Conservation (phyloP, 2,888 invertebrate species). For the Meta bourneti region DNA sequence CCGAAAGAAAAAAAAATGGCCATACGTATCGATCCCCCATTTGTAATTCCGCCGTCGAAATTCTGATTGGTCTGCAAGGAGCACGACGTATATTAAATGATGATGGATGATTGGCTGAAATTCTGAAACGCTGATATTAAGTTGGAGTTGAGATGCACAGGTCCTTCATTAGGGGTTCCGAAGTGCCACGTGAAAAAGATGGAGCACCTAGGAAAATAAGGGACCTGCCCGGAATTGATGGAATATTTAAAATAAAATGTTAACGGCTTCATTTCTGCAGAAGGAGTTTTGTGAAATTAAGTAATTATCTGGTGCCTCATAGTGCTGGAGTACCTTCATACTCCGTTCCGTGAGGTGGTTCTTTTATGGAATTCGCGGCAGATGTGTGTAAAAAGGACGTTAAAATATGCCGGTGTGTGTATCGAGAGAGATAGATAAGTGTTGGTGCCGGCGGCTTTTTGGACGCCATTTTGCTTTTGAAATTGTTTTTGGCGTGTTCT, state of each 20-base stretch:
- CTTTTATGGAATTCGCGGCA: background rate
- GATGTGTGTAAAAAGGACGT: background rate
- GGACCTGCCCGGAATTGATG: slow-evolving; percentile 33
- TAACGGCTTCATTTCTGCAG: slow-evolving; percentile 67
- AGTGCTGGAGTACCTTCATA: background rate
- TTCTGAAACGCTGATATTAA: slow-evolving; percentile 71
- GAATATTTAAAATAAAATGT: slow-evolving; percentile 73
- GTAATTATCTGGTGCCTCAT: slow-evolving; percentile 55
- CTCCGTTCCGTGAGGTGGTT: background rate
- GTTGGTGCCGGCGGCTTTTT: background rate
- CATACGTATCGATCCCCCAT: slow-evolving; percentile 59
- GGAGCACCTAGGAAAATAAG: slow-evolving; percentile 66
- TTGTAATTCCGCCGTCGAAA: slow-evolving; percentile 69
- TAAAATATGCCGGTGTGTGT: background rate
- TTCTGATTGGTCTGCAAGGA: slow-evolving; percentile 62
- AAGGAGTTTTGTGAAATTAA: slow-evolving; percentile 60
- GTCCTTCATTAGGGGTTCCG: slow-evolving; percentile 65
- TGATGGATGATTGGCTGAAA: slow-evolving; percentile 74
- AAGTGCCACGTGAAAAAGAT: slow-evolving; percentile 67
- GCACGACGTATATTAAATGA: slow-evolving; percentile 75
- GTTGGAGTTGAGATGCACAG: slow-evolving; percentile 68
- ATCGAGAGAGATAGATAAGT: background rate
- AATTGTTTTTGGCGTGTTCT: background rate
- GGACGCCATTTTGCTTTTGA: background rate
- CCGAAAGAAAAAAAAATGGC: slow-evolving; percentile 22